phyloP scores from a whole-genome alignment of 2,888 invertebrate species.

The Scotopteryx bipunctaria region DNA sequence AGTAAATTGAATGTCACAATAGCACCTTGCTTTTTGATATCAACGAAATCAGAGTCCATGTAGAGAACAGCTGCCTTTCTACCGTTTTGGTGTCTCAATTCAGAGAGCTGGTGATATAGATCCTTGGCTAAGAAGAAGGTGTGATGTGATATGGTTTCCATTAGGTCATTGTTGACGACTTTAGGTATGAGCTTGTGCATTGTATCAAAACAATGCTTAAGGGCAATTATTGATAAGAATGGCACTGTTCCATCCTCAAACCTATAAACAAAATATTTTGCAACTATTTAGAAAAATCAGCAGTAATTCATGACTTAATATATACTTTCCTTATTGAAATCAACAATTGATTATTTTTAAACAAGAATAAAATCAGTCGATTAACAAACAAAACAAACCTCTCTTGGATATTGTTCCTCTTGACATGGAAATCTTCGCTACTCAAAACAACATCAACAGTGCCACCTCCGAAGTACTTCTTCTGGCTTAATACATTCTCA shows the following conservation, averaged over 20 bases:
- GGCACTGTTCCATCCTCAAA: constrained; percentile 98
- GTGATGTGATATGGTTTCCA: constrained; percentile 87
- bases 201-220: constrained; percentile 92
- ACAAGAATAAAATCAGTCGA: neutral
- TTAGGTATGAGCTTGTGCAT: constrained; percentile 85
- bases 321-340: too few relatives aligned
- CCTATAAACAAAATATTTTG: constrained; percentile 75
- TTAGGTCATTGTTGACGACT: constrained; percentile 67
- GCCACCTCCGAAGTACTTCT: constrained; percentile 96
- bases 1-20: constrained; percentile 95
- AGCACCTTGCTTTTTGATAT: constrained; percentile 88
- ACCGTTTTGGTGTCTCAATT: constrained; percentile 89
- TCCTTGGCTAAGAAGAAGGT: constrained; percentile 90
- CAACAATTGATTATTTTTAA: neutral
- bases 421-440: constrained; percentile 87
- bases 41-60: constrained; percentile 87
- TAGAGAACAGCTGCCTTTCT: constrained; percentile 88
- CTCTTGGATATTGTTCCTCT: constrained; percentile 86
- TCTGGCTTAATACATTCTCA: constrained; percentile 82
- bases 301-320: too few relatives aligned
- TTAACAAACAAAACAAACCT: constrained; percentile 78
- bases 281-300: too few relatives aligned
- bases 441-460: constrained; percentile 94
- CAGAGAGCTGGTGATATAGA: constrained; percentile 85
- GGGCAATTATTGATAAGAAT: constrained; percentile 91